Evolutionary conservation across 2,113 vertebrate genomes (phyloP).

Genomic region (Tapirus terrestris): DNA sequence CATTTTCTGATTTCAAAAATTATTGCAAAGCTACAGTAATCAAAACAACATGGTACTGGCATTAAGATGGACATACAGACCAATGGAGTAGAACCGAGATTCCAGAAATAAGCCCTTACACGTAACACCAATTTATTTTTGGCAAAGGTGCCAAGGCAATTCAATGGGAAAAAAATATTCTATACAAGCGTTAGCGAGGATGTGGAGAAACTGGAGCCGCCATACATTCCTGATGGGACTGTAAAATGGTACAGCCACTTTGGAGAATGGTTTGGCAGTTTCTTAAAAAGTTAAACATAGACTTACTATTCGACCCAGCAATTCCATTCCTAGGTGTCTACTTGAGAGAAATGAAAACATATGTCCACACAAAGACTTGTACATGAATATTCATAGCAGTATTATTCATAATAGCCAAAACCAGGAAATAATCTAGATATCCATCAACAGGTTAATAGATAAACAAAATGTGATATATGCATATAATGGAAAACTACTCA

Average conservation of each 20-base stretch:
- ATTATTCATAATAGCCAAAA: not conserved
- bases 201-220: not conserved
- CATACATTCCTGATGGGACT: not conserved
- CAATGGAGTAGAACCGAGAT: not conserved
- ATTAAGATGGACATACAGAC: not conserved
- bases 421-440: not conserved
- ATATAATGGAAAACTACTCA: not conserved
- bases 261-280: constrained; percentile 2
- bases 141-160: not conserved
- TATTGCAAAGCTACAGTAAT: not conserved
- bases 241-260: not conserved
- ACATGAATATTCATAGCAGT: not conserved
- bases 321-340: not conserved
- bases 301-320: not conserved
- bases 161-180: not conserved
- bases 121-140: not conserved
- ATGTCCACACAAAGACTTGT: not conserved
- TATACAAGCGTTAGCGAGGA: not conserved
- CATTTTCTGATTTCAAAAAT: not conserved
- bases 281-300: constrained; percentile 17
- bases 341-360: constrained; percentile 17
- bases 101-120: not conserved
- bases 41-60: not conserved
- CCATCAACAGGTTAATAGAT: not conserved
- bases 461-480: not conserved